Evolutionary conservation across 2,797 vertebrate species (phyloP), one percentile per base, ranked within the genome.

Genomic region (Coluber constrictor): DNA sequence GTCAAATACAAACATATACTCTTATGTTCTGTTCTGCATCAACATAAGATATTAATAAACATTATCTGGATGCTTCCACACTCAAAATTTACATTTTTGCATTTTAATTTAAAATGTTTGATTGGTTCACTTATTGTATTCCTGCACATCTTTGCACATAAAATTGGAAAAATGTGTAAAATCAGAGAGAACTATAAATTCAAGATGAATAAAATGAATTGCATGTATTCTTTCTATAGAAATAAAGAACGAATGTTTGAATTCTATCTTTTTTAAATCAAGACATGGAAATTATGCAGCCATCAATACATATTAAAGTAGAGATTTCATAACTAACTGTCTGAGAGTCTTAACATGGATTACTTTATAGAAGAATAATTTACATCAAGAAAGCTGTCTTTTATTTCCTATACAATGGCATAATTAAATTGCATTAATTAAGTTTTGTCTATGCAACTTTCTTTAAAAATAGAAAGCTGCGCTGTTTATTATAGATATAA

Each of bases 341-440:
- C 59, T 18, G 51, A 47, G 25, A 54, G 16, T 57, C n/a, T 87
- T 87, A 90, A 70, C 86, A 47, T 90, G 88, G 61, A 88, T 95
- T 29, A 90, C 51, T 93, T 93, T 90, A 83, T 89, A 88, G 57
- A 94, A 89, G 60, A 86, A 43, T 59, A 89, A 89, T 91, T 90
- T 93, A 66, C n/a, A 87, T 27, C 89, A 93, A 70, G 63, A 90
- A 93, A 87, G 56, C n/a, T 63, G 37, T 37, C 55, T 90, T 43
- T 25, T 10, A 5, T 29, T 37, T 37, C 5, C 51, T 16, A 37
- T 60, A 12, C 57, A 59, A 61, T 55, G 43, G 43, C 37, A 93
- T 74, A 57, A 60, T 87, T 89, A 93, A 93, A 95, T 87, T 63
- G 89, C 56, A 29, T 29, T 95, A 74, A 92, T 95, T 87, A 90